Evolutionary conservation across 2,113 vertebrate species (phyloP), one percentile per base, ranked within the genome.

Genomic region (Ibidorhyncha struthersii): DNA sequence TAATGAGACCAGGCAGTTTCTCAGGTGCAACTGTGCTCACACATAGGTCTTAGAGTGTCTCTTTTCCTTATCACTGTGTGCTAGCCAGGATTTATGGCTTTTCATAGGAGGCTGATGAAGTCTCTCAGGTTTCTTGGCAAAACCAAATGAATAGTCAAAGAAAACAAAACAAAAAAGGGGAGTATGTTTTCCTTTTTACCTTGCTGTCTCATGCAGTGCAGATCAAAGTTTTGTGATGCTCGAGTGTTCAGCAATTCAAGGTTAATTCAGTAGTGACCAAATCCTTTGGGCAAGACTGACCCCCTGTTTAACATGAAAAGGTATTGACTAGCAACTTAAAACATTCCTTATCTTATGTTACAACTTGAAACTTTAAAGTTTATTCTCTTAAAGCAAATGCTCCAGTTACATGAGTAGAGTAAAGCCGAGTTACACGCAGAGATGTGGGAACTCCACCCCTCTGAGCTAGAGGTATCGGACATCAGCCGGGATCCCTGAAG

Each of bases 401-500:
- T 81, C 2, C 23, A 8, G 18, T 66, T 63, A 40, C 11, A 12
- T 3, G 14, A 30, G 40, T 41, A 49, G 56, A 83, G 41, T 38
- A 50, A 58, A 76, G 21, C 52, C 23, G 6, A 53, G 62, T 52
- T 90, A 25, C 0, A 0, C 29, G 43, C 26, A 14, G 56, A 59
- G 40, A 11, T 53, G 34, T 56, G 53, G 58, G 65, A 84, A 10
- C n/a, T 65, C n/a, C 58, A 14, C 11, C 30, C 4, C 53, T 76
- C 26, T 53, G 53, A 80, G 10, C 66, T 69, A 55, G 53, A 56
- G 62, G 56, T 50, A 18, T 36, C 43, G 25, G 76, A 10, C n/a
- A 67, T 53, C 59, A 50, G n/a, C 81, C 47, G 83, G 20, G 23
- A 19, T 61, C 77, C 65, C 65, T 65, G 69, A 30, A 70, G 70